Evolutionary conservation across 2,888 invertebrate species (phyloP), one percentile per base, ranked within the genome.

Genomic region (Strigamia maritima): DNA sequence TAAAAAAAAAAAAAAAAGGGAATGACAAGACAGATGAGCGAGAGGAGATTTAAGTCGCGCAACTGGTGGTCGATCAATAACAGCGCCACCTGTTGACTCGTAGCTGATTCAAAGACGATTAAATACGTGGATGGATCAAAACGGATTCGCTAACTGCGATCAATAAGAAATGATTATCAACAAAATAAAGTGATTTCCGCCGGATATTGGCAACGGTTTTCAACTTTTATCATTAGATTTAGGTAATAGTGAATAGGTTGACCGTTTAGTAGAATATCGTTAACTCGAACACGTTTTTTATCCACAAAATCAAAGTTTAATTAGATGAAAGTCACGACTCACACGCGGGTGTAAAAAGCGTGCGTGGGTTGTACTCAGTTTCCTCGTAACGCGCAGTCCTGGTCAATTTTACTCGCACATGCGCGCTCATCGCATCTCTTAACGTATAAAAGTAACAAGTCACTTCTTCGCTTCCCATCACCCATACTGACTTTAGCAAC

Each of bases 21-120:
- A 16, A 70, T 16, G 28, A 28, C 6, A 70, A 70, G 28, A 70
- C 70, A n/a, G 70, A 70, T 28, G 70, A 70, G 70, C 28, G 4
- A 28, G 26, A 8, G 28, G 70, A 28, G 24, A 26, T 70, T 70
- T 54, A 2, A 16, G 28, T 19, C n/a, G 28, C 26, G 70, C 70
- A 70, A 70, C 70, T 70, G 70, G 70, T 70, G 70, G 70, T 70
- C 70, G 70, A 70, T 70, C 70, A 70, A 70, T 70, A 70, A 70
- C 26, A 54, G 19, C 54, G 54, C 54, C 54, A 70, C 70, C 70
- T 70, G 70, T 70, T 70, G 70, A 70, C 26, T 70, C 28, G 70
- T 28, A 70, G 28, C 70, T 28, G 70, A 70, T 70, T 28, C 70
- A 70, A 65, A 70, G 28, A 10, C 70, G 65, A 65, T 65, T 65